These are phyloP conservation scores for Drosophila equinoxialis DNA, from an alignment of 1,140 invertebrate genomes.

Conservation along the genomic window DNA sequence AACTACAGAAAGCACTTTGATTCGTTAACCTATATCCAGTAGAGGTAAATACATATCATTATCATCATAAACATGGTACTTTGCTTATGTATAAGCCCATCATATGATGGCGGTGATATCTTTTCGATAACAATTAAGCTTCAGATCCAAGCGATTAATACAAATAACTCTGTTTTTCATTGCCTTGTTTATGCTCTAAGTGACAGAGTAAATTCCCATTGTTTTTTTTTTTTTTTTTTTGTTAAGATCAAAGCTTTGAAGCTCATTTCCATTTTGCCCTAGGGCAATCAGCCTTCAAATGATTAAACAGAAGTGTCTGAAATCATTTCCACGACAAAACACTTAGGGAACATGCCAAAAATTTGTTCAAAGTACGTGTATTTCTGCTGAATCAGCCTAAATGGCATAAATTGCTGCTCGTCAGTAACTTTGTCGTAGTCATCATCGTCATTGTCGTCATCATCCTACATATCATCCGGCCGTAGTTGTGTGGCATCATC, in stretches of 20 bases:
- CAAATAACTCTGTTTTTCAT: too few species aligned
- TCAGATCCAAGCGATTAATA: too few species aligned
- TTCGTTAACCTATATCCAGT: neutral
- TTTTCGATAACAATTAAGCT: too few species aligned
- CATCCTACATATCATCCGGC: too few species aligned
- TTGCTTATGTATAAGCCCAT: neutral
- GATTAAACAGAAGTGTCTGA: conserved; percentile 4
- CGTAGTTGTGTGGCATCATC: neutral
- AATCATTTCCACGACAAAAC: conserved; percentile 4
- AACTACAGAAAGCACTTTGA: neutral
- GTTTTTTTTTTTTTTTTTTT: too few species aligned
- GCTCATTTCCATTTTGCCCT: neutral
- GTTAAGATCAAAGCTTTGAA: neutral
- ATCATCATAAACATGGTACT: too few species aligned
- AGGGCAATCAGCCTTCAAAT: neutral
- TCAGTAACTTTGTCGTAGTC: conserved; percentile 7
- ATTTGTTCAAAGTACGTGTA: conserved; percentile 11
- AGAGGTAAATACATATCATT: too few species aligned
- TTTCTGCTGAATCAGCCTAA: conserved; percentile 12
- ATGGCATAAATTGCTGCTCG: conserved; percentile 2
- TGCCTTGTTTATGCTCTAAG: too few species aligned
- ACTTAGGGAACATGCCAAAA: neutral
- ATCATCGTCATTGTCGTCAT: conserved; percentile 1
- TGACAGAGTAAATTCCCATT: too few species aligned
- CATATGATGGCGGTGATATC: neutral